Evolutionary conservation across 2,888 invertebrate genomes (phyloP).

Genomic region (Branchipolynoe longqiensis): DNA sequence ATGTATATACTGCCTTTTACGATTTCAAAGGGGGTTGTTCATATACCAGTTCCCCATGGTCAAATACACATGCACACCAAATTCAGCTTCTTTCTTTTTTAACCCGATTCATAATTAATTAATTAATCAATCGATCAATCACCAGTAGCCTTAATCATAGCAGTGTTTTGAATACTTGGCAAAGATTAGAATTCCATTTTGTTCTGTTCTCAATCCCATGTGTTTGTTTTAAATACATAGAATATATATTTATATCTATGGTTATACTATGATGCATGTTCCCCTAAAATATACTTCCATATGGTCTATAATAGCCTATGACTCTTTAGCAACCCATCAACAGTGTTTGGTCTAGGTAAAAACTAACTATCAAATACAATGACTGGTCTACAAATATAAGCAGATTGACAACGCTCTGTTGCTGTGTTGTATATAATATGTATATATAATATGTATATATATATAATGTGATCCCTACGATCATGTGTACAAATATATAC

Average conservation of each 20-base stretch:
- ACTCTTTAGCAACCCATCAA: conserved; percentile 32
- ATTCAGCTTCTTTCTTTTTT: too few species aligned
- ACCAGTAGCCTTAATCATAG: conserved; percentile 7
- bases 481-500: conserved; percentile 57
- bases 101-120: too few species aligned
- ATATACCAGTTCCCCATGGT: too few species aligned
- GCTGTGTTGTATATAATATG: conserved; percentile 44
- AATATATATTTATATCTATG: conserved; percentile 50
- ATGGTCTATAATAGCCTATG: conserved; percentile 48
- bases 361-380: conserved; percentile 55
- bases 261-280: conserved; percentile 18
- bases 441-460: conserved; percentile 39
- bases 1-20: too few species aligned
- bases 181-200: conserved; percentile 23
- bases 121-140: neutral
- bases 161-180: conserved; percentile 54
- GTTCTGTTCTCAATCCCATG: too few species aligned
- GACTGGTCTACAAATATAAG: conserved; percentile 54
- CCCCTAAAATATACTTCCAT: conserved; percentile 49
- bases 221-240: conserved; percentile 36
- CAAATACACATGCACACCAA: too few species aligned
- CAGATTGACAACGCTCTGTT: conserved; percentile 50
- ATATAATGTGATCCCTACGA: conserved; percentile 42
- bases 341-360: conserved; percentile 47
- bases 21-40: too few species aligned